Evolutionary conservation across 2,888 invertebrate species (phyloP).

Genomic region (Galeopsomyia nigrocyanea): DNA sequence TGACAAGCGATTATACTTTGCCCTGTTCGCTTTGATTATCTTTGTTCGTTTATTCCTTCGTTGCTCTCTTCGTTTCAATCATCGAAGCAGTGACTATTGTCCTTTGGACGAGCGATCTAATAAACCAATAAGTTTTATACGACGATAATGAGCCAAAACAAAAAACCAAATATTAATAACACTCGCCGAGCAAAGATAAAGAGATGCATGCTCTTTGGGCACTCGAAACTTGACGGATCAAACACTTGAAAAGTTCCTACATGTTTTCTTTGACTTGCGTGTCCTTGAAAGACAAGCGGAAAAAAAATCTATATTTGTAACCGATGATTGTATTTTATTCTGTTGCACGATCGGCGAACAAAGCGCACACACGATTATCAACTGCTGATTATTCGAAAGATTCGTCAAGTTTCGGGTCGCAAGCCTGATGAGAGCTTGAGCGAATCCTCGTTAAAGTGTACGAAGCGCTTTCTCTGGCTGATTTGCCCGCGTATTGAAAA

Average conservation of each 20-base stretch:
- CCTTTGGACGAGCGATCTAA: not conserved
- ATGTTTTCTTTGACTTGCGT: too few relatives aligned
- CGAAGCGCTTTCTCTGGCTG: not conserved
- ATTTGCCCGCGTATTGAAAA: not conserved
- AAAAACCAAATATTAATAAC: conserved; percentile 1
- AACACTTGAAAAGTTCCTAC: too few relatives aligned
- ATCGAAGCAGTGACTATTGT: not conserved
- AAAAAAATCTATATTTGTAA: too few relatives aligned
- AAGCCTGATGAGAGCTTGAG: too few relatives aligned
- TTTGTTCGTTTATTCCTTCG: not conserved
- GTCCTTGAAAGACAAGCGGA: too few relatives aligned
- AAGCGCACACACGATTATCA: too few relatives aligned
- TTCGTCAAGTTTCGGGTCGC: too few relatives aligned
- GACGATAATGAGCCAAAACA: conserved; percentile 34
- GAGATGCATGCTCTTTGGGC: not conserved
- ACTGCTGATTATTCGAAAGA: too few relatives aligned
- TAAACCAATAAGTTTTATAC: conserved; percentile 42
- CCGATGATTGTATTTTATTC: too few relatives aligned
- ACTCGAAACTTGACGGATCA: conserved; percentile 15
- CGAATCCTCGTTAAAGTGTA: not conserved
- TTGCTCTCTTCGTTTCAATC: not conserved
- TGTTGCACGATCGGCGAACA: too few relatives aligned
- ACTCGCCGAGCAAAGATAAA: conserved; percentile 19
- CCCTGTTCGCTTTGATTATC: conserved; percentile 14
- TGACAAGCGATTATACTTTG: not conserved